phyloP scores from a whole-genome alignment of 2,888 invertebrate genomes.

The Ptychoptera contaminata region DNA sequence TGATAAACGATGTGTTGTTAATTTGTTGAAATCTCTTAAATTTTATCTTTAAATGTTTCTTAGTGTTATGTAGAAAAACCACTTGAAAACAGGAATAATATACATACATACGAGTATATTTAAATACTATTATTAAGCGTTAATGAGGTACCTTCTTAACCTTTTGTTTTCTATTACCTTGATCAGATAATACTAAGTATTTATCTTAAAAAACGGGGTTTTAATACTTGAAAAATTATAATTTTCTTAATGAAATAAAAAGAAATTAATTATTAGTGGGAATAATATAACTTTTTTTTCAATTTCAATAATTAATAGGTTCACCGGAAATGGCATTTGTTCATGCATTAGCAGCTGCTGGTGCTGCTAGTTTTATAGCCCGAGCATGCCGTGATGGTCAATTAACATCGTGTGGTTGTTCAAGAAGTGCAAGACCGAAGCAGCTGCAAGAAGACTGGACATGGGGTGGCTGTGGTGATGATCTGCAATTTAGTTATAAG shows the following conservation, averaged over 20 bases:
- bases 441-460: slow-evolving; percentile 84
- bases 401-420: slow-evolving; percentile 80
- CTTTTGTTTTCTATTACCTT: too few species aligned
- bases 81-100: too few species aligned
- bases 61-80: too few species aligned
- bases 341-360: slow-evolving; percentile 77
- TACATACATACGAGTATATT: too few species aligned
- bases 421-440: slow-evolving; percentile 62
- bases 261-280: background rate
- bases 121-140: too few species aligned
- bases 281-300: background rate
- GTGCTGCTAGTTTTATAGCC: slow-evolving; percentile 75
- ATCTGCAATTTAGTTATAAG: slow-evolving; percentile 91
- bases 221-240: too few species aligned
- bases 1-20: too few species aligned
- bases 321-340: slow-evolving; percentile 83
- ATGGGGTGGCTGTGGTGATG: slow-evolving; percentile 98
- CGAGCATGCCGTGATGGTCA: slow-evolving; percentile 85
- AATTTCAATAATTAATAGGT: slow-evolving; percentile 33
- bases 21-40: too few species aligned
- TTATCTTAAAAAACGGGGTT: too few species aligned
- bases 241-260: background rate
- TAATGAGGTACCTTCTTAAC: too few species aligned
- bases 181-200: too few species aligned
- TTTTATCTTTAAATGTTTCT: too few species aligned